Percentiles rank a stretch among this genome's conserved stretches.
Conservation (phyloP, 2,113 vertebrate genomes). For the Misgurnus mizolepis region DNA sequence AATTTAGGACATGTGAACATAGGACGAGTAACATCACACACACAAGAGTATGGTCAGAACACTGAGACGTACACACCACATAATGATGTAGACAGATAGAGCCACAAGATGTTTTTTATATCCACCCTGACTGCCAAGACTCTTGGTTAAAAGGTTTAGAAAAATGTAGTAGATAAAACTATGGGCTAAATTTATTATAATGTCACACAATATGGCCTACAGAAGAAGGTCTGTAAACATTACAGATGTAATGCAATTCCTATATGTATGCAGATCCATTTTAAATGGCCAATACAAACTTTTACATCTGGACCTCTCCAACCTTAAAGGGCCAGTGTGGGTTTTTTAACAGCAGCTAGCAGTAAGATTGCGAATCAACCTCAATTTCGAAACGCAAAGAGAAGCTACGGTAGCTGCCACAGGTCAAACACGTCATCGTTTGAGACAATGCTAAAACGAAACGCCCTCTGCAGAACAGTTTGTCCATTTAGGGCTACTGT, state of each 20-base stretch:
- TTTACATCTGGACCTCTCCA: background rate
- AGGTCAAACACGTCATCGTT: too few species aligned
- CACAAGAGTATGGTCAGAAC: constrained; percentile 62
- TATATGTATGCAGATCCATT: too few species aligned
- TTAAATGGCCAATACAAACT: background rate
- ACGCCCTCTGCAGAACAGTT: too few species aligned
- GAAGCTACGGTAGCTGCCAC: too few species aligned
- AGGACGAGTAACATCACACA: constrained; percentile 52
- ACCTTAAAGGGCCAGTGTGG: background rate
- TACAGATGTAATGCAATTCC: background rate
- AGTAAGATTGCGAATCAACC: too few species aligned
- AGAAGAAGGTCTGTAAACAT: background rate
- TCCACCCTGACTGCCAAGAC: background rate
- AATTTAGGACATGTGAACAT: background rate
- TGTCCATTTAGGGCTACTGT: too few species aligned
- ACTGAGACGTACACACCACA: constrained; percentile 60
- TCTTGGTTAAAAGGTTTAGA: background rate
- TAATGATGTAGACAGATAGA: background rate
- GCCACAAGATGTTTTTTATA: background rate
- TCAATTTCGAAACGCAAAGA: too few species aligned
- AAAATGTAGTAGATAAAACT: background rate
- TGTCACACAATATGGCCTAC: constrained; percentile 17
- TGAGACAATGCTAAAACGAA: too few species aligned
- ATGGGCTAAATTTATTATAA: constrained; percentile 12
- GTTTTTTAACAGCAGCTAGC: too few species aligned